Conservation (phyloP, 2,888 invertebrate species). For the Drosophila cognata region DNA sequence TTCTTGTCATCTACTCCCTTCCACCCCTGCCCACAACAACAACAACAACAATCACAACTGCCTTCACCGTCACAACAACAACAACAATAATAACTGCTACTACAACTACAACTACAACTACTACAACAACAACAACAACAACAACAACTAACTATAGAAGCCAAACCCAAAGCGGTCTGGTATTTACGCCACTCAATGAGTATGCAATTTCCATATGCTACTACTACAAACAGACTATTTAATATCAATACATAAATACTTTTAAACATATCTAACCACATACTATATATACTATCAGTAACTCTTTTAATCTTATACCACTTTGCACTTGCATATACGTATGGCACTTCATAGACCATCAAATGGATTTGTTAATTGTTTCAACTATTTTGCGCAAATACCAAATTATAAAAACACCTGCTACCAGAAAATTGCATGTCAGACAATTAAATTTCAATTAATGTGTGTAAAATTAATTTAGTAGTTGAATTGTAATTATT, state of each 20-base stretch:
- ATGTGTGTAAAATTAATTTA: slow-evolving; percentile 65
- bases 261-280: slow-evolving; percentile 18
- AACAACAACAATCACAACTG: slow-evolving; percentile 34
- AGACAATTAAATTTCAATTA: slow-evolving; percentile 73
- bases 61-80: slow-evolving; percentile 30
- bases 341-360: slow-evolving; percentile 52
- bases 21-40: slow-evolving; percentile 13
- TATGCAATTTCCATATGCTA: slow-evolving; percentile 75
- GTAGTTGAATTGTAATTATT: slow-evolving; percentile 56
- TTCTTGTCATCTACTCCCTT: slow-evolving; percentile 48
- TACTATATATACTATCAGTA: not conserved
- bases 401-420: slow-evolving; percentile 19
- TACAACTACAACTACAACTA: slow-evolving; percentile 33
- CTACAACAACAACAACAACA: slow-evolving; percentile 47
- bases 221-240: slow-evolving; percentile 36
- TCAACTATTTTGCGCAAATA: slow-evolving; percentile 43
- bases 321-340: slow-evolving; percentile 23
- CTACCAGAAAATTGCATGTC: slow-evolving; percentile 44
- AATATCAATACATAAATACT: slow-evolving; percentile 32
- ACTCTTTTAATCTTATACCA: not conserved
- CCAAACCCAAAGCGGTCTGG: slow-evolving; percentile 83
- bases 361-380: slow-evolving; percentile 72
- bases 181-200: slow-evolving; percentile 85
- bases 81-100: slow-evolving; percentile 26
- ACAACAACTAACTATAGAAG: slow-evolving; percentile 60